phyloP scores from a whole-genome alignment of 1,140 invertebrate species.

The Drosophila azteca region DNA sequence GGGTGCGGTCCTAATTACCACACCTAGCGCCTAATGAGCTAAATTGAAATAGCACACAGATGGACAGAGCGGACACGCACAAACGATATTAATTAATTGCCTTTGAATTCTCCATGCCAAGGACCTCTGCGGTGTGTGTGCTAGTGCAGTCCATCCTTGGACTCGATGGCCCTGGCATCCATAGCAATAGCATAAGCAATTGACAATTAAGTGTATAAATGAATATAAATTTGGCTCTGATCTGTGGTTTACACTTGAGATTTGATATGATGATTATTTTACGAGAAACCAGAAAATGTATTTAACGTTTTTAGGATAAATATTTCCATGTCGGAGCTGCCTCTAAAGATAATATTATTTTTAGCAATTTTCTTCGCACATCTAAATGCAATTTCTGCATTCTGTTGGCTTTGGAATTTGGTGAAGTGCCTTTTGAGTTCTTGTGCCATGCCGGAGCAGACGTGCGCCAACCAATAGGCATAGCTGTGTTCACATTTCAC shows the following conservation, averaged over 20 bases:
- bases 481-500: too few species aligned
- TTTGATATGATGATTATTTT: constrained; percentile 13
- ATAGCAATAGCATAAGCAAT: too few species aligned
- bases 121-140: too few species aligned
- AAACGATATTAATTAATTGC: constrained; percentile 32
- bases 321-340: constrained; percentile 7
- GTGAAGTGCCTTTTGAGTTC: constrained; percentile 18
- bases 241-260: constrained; percentile 7
- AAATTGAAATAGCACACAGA: constrained; percentile 40
- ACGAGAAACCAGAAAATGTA: neutral
- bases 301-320: constrained; percentile 6
- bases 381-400: constrained; percentile 46
- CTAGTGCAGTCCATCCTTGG: too few species aligned
- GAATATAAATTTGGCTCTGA: constrained; percentile 7
- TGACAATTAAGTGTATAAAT: too few species aligned
- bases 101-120: constrained; percentile 9
- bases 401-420: constrained; percentile 23
- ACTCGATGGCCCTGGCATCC: too few species aligned
- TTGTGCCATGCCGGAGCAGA: constrained; percentile 4
- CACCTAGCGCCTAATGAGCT: constrained; percentile 46
- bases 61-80: constrained; percentile 2
- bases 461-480: too few species aligned
- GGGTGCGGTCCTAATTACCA: constrained; percentile 22
- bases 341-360: constrained; percentile 15
- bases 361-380: constrained; percentile 28